phyloP scores from a whole-genome alignment of 2,113 vertebrate genomes.

The Pseudorasbora parva region DNA sequence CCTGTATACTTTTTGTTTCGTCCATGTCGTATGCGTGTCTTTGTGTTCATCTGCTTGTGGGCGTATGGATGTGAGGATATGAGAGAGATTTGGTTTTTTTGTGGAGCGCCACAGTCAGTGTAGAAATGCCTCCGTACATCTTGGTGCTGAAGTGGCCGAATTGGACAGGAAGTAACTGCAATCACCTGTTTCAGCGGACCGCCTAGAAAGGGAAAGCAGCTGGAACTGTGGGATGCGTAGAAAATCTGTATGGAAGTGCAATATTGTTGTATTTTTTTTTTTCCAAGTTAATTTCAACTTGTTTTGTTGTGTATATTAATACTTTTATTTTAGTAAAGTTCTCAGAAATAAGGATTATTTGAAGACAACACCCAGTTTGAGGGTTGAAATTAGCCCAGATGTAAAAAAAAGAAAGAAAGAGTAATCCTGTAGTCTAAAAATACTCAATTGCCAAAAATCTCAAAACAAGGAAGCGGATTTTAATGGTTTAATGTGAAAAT shows the following conservation, averaged over 20 bases:
- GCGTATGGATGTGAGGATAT: conserved; percentile 4
- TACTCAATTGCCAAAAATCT: background rate
- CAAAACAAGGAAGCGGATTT: background rate
- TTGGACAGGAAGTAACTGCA: conserved; percentile 35
- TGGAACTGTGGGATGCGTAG: conserved; percentile 65
- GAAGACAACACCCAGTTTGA: conserved; percentile 40
- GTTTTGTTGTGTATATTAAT: conserved; percentile 46
- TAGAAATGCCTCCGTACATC: conserved; percentile 30
- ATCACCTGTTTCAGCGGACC: conserved; percentile 32
- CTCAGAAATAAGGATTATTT: conserved; percentile 30
- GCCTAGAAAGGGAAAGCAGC: conserved; percentile 62
- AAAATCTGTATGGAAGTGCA: conserved; percentile 78
- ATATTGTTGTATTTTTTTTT: conserved; percentile 72
- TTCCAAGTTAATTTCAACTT: conserved; percentile 50
- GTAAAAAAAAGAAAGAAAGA: background rate
- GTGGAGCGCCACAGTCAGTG: background rate
- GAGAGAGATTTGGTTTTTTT: background rate
- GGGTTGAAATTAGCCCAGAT: conserved; percentile 37
- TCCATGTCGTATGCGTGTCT: conserved; percentile 26
- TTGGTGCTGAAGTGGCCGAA: conserved; percentile 35
- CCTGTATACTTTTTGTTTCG: conserved; percentile 62
- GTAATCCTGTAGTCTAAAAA: background rate
- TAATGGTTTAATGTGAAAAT: background rate
- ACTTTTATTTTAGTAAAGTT: conserved; percentile 37
- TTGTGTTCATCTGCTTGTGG: conserved; percentile 8